phyloP scores from a whole-genome alignment of 2,888 invertebrate species.

The Diaprepes abbreviatus region DNA sequence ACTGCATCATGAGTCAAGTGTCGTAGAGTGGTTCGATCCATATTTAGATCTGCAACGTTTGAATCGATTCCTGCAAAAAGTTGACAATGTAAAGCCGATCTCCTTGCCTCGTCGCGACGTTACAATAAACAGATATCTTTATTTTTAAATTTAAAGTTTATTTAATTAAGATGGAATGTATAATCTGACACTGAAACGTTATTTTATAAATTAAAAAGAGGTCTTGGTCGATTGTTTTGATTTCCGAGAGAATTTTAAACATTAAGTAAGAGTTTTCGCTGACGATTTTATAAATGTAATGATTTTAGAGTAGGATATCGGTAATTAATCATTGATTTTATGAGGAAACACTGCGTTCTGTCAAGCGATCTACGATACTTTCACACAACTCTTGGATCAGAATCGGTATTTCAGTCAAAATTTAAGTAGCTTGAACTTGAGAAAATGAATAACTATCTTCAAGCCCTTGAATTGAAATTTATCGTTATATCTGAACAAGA shows the following conservation, averaged over 20 bases:
- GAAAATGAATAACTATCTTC: too few species aligned
- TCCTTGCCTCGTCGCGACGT: neutral
- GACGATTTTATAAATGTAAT: too few species aligned
- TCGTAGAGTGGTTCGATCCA: neutral
- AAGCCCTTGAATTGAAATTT: too few species aligned
- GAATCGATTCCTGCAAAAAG: constrained; percentile 1
- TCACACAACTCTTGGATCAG: too few species aligned
- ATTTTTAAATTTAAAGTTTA: constrained; percentile 1
- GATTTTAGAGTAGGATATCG: too few species aligned
- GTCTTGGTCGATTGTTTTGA: neutral
- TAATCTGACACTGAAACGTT: neutral
- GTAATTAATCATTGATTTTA: too few species aligned
- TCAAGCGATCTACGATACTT: too few species aligned
- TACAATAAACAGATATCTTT: constrained; percentile 4
- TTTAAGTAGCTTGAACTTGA: too few species aligned
- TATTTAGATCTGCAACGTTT: neutral
- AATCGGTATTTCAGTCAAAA: too few species aligned
- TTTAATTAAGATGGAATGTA: neutral
- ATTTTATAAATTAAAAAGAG: neutral
- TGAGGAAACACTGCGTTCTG: too few species aligned
- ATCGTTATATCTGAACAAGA: too few species aligned
- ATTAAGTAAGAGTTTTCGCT: too few species aligned
- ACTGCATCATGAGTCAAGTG: neutral
- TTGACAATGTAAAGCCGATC: constrained; percentile 1
- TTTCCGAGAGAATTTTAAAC: neutral